These are phyloP conservation scores for Myotis brandtii DNA, from an alignment of 2,113 vertebrate genomes.

Conservation along the genomic window DNA sequence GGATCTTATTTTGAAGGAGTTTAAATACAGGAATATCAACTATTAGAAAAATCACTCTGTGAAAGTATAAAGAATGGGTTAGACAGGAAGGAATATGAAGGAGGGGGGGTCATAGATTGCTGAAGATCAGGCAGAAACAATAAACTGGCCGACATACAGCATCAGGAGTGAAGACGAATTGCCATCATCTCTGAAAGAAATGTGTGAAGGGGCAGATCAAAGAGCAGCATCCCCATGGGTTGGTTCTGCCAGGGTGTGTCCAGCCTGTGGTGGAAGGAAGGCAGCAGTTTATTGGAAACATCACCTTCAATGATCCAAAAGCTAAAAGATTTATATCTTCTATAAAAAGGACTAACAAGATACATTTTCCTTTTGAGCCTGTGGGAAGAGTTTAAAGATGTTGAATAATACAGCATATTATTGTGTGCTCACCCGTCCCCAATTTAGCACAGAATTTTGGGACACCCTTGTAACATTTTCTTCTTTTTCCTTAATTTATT, in stretches of 20 bases:
- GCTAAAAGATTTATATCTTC: not conserved
- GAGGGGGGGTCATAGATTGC: not conserved
- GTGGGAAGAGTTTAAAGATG: not conserved
- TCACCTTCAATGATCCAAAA: not conserved
- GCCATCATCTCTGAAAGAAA: not conserved
- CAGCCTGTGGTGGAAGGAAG: not conserved
- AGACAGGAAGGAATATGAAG: not conserved
- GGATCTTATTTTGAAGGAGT: not conserved
- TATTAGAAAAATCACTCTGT: not conserved
- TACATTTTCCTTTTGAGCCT: not conserved
- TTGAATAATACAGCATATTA: not conserved
- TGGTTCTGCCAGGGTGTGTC: not conserved
- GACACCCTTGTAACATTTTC: not conserved
- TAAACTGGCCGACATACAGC: not conserved
- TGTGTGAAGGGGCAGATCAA: not conserved
- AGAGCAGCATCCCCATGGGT: not conserved
- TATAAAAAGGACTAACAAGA: not conserved
- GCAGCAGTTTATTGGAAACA: not conserved
- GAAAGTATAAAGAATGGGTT: not conserved
- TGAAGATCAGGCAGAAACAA: not conserved
- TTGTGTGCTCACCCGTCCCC: not conserved
- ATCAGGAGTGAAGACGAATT: not conserved
- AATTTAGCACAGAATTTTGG: not conserved
- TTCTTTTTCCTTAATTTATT: not conserved
- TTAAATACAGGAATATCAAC: not conserved